Evolutionary conservation across 2,888 invertebrate species (phyloP), one percentile per base, ranked within the genome.

Genomic region (Euproctis similis): DNA sequence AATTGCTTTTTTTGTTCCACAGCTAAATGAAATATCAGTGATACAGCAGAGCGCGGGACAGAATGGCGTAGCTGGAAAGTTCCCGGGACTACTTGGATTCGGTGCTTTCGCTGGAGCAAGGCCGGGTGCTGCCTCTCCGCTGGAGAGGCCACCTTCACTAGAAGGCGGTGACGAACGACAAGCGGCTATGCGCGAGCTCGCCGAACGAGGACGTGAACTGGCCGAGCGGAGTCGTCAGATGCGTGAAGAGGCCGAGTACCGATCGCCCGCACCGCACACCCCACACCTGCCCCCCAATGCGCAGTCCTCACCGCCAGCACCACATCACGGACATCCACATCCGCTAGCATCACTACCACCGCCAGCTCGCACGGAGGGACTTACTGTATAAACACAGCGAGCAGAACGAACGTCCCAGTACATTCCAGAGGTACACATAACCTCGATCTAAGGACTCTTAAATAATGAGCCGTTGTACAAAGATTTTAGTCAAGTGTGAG

Each of bases 1-100:
- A 6, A n/a, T 20, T 13, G 7, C 19, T 22, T 0, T 26, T 21
- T 23, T 12, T 12, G 4, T 26, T 29, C 41, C 26, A 49, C 88
- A 92, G 92, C 86, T 92, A 76, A 92, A 91, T 85, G 92, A 92
- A 81, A 92, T 92, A 81, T 91, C 91, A 55, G 91, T 91, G 52
- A 90, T 92, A 57, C 92, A 91, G 60, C 89, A 89, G 62, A 89
- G 87, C 72, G 90, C 89, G 67, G 89, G 88, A 50, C 91, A 90
- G 66, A 92, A 91, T 53, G 87, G 90, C 13, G 85, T 89, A 31
- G 87, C 81, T 41, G 87, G 87, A 31, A 92, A 92, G 64, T 93
- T 92, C 74, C 90, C 92, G 23, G 91, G 92, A 11, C 78, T 92
- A 9, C 85, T 93, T 36, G 91, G 92, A n/a, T 92, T 93, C 68